phyloP scores from a whole-genome alignment of 37 sponge, comb jelly and placozoan species.

The Aphrocallistes beatrix region DNA sequence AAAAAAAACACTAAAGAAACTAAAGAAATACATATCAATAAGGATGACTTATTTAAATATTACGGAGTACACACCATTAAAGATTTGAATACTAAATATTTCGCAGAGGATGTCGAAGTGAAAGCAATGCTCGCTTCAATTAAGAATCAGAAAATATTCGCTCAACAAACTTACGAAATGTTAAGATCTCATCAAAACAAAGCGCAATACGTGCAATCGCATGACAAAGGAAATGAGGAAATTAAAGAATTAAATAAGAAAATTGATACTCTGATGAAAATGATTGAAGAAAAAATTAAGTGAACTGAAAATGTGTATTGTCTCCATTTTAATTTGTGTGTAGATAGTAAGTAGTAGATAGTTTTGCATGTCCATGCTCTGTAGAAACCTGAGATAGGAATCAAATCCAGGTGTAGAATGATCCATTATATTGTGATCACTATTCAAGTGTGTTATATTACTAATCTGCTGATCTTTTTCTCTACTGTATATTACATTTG shows the following conservation, averaged over 20 bases:
- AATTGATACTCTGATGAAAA: neutral
- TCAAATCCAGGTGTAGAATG: too few relatives aligned
- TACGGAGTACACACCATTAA: slow-evolving; percentile 10
- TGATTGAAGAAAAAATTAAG: neutral
- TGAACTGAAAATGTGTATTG: neutral
- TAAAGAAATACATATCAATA: neutral
- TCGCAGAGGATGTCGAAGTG: neutral
- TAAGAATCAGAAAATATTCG: neutral
- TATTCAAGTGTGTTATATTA: too few relatives aligned
- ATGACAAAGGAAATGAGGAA: neutral
- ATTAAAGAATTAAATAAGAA: neutral
- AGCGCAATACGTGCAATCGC: too few relatives aligned
- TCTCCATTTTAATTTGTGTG: too few relatives aligned
- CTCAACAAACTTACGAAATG: neutral
- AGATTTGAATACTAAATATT: neutral
- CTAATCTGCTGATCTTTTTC: too few relatives aligned
- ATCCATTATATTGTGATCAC: too few relatives aligned
- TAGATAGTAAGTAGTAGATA: too few relatives aligned
- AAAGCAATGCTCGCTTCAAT: slow-evolving; percentile 1
- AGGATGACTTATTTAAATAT: neutral
- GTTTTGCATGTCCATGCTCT: too few relatives aligned
- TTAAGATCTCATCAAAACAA: too few relatives aligned
- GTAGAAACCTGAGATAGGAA: too few relatives aligned
- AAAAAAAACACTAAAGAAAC: too few relatives aligned
- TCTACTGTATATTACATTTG: too few relatives aligned